Evolutionary conservation across 2,113 vertebrate genomes (phyloP).

Genomic region (Stercorarius parasiticus): DNA sequence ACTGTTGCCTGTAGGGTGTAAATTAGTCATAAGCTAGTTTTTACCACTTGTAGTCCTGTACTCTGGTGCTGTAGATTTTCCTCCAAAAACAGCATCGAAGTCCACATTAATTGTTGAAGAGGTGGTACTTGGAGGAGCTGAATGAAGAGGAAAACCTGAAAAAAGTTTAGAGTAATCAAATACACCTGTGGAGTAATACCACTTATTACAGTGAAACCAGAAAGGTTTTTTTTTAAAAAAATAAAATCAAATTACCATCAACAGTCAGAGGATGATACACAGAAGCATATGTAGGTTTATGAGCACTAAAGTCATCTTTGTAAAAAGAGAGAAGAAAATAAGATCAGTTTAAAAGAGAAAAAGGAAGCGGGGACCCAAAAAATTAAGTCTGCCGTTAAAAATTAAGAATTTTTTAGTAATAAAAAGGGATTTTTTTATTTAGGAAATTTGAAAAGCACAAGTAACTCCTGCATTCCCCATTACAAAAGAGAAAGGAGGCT

Average conservation of each 20-base stretch:
- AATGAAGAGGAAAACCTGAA: slow-evolving; percentile 73
- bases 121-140: slow-evolving; percentile 70
- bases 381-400: neutral
- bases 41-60: slow-evolving; percentile 83
- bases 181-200: neutral
- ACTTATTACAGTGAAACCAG: neutral
- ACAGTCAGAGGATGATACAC: slow-evolving; percentile 45
- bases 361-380: neutral
- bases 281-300: slow-evolving; percentile 27
- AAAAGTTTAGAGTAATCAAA: neutral
- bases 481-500: neutral
- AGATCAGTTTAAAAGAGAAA: slow-evolving; percentile 42
- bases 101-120: slow-evolving; percentile 83
- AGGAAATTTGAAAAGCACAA: neutral
- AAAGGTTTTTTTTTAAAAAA: neutral
- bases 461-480: neutral
- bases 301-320: slow-evolving; percentile 43
- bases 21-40: neutral
- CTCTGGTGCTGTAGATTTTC: slow-evolving; percentile 74
- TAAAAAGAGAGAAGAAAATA: slow-evolving; percentile 28
- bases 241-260: slow-evolving; percentile 36
- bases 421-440: neutral
- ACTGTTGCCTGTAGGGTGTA: neutral
- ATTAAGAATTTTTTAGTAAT: neutral
- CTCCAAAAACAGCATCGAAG: slow-evolving; percentile 92